Base-by-base conservation (phyloP, 2,113 vertebrate genomes). In the Scolopax mira region DNA sequence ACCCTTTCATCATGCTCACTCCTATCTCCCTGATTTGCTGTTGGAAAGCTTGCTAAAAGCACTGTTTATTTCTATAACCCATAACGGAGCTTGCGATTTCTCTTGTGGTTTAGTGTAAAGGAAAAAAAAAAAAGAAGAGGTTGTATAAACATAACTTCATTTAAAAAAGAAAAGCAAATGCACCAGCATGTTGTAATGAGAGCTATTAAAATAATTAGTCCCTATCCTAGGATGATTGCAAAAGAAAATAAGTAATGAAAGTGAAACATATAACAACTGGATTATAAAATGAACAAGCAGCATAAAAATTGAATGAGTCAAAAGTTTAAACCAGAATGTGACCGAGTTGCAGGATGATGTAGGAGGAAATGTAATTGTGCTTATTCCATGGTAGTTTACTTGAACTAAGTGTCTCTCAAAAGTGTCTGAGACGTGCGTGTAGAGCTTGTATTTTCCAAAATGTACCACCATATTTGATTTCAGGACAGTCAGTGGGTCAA, bases 181-280 rank as follows among this genome's bases (percentile, higher is more conserved):
- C 48, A 84, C 79, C 61, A 90, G 82, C 61, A 69, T 93, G 79
- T 88, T 93, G 60, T 95, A 93, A 96, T 85, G 90, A 94, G 82
- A 74, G 67, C 95, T 93, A 95, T 96, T 96, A 93, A 95, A 97
- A 96, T 94, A 96, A 97, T 96, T 97, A 96, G 85, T 93, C 85
- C 55, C 81, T 88, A 67, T 74, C 88, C 77, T 91, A 72, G 41
- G 62, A 88, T 95, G 89, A 92, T 77, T 96, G 91, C 77, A 93
- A 88, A 93, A 77, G 88, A 93, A 96, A 96, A 94, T 94, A 94
- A 95, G 79, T 94, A 93, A 95, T 93, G 94, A 88, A 89, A 96
- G 61, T 64, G 61, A 83, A 95, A 88, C 75, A 46, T 91, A 42
- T 72, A 94, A 81, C 89, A 87, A 92, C 82, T 85, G 35, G 42